phyloP scores from a whole-genome alignment of 2,113 vertebrate genomes.

The Choloepus hoffmanni region DNA sequence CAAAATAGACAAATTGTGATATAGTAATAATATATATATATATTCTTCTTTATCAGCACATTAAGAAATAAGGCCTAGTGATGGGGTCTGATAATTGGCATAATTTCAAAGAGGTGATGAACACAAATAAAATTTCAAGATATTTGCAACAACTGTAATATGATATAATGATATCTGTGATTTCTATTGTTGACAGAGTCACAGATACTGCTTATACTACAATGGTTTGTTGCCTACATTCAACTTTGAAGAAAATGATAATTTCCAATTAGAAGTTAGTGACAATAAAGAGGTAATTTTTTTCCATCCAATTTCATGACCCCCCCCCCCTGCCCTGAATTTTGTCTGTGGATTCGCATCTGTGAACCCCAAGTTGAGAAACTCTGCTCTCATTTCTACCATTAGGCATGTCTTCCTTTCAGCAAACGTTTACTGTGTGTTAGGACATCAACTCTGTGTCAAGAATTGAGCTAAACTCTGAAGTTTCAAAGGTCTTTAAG shows the following conservation, averaged over 20 bases:
- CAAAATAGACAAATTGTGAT: conserved; percentile 29
- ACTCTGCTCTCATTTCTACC: neutral
- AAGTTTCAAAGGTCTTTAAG: conserved; percentile 1
- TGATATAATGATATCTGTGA: conserved; percentile 31
- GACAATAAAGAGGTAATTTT: conserved; percentile 38
- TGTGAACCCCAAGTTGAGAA: conserved; percentile 50
- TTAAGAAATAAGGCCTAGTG: conserved; percentile 39
- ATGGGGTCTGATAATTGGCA: neutral
- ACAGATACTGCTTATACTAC: neutral
- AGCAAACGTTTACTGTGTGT: neutral
- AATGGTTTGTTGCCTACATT: conserved; percentile 6
- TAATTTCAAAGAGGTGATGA: conserved; percentile 48
- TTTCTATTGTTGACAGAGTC: conserved; percentile 18
- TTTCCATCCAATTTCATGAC: neutral
- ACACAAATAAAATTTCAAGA: conserved; percentile 13
- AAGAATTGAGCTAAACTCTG: neutral
- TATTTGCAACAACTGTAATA: neutral
- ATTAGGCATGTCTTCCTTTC: conserved; percentile 17
- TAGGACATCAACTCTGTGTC: neutral
- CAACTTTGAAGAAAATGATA: conserved; percentile 27
- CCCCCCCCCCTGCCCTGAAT: neutral
- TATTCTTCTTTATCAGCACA: conserved; percentile 19
- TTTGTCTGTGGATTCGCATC: neutral
- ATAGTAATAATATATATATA: neutral
- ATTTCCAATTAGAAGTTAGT: conserved; percentile 49